Evolutionary conservation across 2,113 vertebrate species (phyloP), one percentile per base, ranked within the genome.

Genomic region (Phainopepla nitens): DNA sequence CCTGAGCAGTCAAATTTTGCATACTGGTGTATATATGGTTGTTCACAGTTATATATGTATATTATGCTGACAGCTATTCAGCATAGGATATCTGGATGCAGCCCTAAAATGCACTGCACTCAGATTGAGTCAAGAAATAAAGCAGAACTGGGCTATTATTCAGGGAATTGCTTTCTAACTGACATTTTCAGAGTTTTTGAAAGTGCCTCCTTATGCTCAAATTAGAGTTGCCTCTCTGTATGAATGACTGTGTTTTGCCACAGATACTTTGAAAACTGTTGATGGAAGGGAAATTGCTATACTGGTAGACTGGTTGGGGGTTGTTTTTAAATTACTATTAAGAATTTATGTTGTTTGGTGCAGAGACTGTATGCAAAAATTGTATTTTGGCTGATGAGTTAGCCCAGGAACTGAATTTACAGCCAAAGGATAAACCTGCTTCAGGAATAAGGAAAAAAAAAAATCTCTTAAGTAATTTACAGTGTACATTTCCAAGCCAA

Each of bases 401-500:
- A 75, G 56, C 39, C 65, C 25, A 61, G 50, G 33, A 93, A 65
- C 53, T 53, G 57, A 79, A 58, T 42, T 92, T 82, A 56, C 17
- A 82, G 65, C 45, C 70, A 72, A 86, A 79, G 58, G 21, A 72
- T 72, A 97, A 90, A 77, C 54, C 82, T 92, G 68, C 61, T 62
- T 85, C 58, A 91, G 36, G 14, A 82, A 62, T n/a, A 91, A 92
- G 58, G n/a, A n/a, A n/a, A 69, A 90, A 79, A 58, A 84, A 92
- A 83, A 78, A 64, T 62, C 35, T 33, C 61, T 66, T 49, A 71
- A 87, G 22, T 60, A 94, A 64, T 93, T 94, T 94, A 87, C 77
- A 87, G 77, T 29, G 25, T n/a, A 68, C 16, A 8, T 89, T 87
- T 80, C 53, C 73, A 93, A 89, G 91, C 87, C 77, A 94, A 97